A percentile compares a stretch with the other conserved stretches of the same genome.
phyloP scores from a whole-genome alignment of 2,888 invertebrate genomes.

The Limenitis camilla region DNA sequence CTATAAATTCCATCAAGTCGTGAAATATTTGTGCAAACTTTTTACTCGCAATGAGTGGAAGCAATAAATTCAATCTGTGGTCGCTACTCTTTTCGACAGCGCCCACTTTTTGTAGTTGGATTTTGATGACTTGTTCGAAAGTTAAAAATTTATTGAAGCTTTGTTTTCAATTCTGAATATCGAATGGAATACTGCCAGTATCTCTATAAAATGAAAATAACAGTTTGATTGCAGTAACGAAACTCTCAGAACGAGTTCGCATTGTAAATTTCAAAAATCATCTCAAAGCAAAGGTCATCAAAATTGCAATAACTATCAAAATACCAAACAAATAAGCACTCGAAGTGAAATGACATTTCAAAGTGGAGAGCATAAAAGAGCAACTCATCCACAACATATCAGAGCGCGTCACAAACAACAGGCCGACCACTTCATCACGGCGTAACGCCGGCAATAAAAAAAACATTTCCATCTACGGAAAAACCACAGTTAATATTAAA shows the following conservation, averaged over 20 bases:
- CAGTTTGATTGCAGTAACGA: no score
- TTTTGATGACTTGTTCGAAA: conserved; percentile 67
- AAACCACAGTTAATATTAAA: conserved; percentile 75
- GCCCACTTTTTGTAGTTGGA: conserved; percentile 62
- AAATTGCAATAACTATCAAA: conserved; percentile 21
- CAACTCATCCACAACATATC: conserved; percentile 60
- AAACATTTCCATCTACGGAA: conserved; percentile 72
- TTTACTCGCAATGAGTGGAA: conserved; percentile 41
- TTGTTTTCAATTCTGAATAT: conserved; percentile 56
- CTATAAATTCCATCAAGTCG: conserved; percentile 17
- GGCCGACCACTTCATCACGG: conserved; percentile 68
- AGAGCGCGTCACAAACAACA: conserved; percentile 67
- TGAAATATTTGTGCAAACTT: conserved; percentile 43
- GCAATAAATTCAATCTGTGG: conserved; percentile 67
- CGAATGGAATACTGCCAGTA: conserved; percentile 37
- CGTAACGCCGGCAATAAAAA: conserved; percentile 65
- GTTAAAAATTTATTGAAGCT: conserved; percentile 64
- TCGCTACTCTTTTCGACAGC: conserved; percentile 50
- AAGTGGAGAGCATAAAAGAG: conserved; percentile 57
- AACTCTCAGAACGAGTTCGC: conserved; percentile 18
- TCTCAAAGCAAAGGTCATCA: conserved; percentile 15
- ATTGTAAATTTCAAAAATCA: conserved; percentile 28
- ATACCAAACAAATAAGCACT: conserved; percentile 37
- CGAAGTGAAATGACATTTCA: conserved; percentile 48
- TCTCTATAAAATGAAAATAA: no score